Percentiles rank a stretch among this genome's conserved stretches.
Evolutionary conservation across 2,888 invertebrate species (phyloP).

Genomic region (Prosopocoilus inquinatus): DNA sequence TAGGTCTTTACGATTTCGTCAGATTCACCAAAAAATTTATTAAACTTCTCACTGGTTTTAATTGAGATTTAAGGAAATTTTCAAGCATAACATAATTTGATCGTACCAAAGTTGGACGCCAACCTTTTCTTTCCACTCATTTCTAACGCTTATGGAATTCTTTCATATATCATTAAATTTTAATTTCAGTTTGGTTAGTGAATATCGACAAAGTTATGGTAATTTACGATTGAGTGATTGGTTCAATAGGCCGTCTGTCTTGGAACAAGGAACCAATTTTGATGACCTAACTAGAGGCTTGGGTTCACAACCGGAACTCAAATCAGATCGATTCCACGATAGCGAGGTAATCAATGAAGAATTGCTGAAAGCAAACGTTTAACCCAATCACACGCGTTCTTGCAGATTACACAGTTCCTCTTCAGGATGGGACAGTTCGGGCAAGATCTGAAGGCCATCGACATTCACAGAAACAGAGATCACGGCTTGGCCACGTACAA

Average conservation of each 20-base stretch:
- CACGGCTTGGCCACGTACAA: constrained; percentile 82
- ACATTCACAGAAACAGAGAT: constrained; percentile 84
- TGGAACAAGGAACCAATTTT: constrained; percentile 65
- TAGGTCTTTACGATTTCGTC: no score
- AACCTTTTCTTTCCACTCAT: neutral
- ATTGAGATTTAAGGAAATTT: no score
- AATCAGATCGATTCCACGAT: constrained; percentile 75
- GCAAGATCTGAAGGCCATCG: constrained; percentile 74
- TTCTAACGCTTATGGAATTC: constrained; percentile 4
- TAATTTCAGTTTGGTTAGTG: constrained; percentile 56
- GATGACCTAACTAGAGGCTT: constrained; percentile 75
- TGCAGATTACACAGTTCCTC: constrained; percentile 64
- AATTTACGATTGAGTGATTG: constrained; percentile 69
- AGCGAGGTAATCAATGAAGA: constrained; percentile 59
- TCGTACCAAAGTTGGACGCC: neutral
- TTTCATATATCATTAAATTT: constrained; percentile 24
- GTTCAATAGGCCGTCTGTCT: constrained; percentile 65
- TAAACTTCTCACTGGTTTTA: no score
- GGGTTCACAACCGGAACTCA: constrained; percentile 72
- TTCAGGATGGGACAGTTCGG: constrained; percentile 74
- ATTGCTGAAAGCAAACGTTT: neutral
- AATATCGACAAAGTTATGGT: constrained; percentile 55
- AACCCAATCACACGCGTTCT: constrained; percentile 16
- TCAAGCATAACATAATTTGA: no score
- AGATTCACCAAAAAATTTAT: no score